Base-by-base conservation (phyloP, 2,113 vertebrate genomes). In the Rhodinocichla rosea region DNA sequence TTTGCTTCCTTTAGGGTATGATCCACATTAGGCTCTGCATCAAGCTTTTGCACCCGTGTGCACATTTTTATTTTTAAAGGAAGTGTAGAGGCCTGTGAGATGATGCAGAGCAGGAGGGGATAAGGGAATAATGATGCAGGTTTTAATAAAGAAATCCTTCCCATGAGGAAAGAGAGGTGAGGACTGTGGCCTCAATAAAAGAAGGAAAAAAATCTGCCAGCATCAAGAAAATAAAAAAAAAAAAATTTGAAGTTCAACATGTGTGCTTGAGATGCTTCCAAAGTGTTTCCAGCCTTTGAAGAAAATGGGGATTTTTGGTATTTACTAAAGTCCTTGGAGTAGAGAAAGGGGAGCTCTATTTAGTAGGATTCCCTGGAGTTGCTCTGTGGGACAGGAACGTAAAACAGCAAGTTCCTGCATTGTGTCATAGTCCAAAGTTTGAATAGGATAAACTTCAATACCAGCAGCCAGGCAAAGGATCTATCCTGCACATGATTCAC, bases 81-180 rank as follows among this genome's bases (percentile, higher is more conserved):
- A 87, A 86, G 28, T 3, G 2, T 8, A 50, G 59, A 70, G 39
- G 15, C 35, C 71, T 80, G 15, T n/a, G 91, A 82, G 30, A 44
- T 95, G 70, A 52, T 63, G 68, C 60, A 59, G 44, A 84, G 37
- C 52, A 78, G 65, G 4, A 15, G 28, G 22, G 14, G 22, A 64
- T 81, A 81, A 92, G 57, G 69, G 83, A 88, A 82, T 93, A 89
- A 90, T 83, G 75, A 83, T 74, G 30, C 67, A 68, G 71, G 47
- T 83, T 96, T 96, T 97, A 94, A 94, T 94, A 96, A 96, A 85
- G 85, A 83, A 56, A 86, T 82, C 33, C 32, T 37, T 95, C 79
- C 55, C 32, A 5, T 39, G 63, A 49, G 93, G 42, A 71, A 89
- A 37, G 44, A 68, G 49, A 32, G 52, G 56, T 76, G 67, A 73